Evolutionary conservation across 2,113 vertebrate genomes (phyloP).

Genomic region (Malurus elegans): DNA sequence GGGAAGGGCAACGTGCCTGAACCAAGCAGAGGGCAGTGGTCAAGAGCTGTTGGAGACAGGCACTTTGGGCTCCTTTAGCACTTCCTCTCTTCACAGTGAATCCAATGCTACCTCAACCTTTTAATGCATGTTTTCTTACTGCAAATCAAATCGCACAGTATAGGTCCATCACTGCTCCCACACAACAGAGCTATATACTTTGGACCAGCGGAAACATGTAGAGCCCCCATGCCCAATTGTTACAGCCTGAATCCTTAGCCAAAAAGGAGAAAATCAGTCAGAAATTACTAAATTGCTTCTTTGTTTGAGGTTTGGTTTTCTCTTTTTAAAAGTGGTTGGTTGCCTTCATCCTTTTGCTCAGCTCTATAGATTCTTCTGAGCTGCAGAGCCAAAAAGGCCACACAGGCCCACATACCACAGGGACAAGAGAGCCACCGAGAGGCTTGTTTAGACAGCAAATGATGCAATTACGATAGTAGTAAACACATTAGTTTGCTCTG

Average conservation of each 20-base stretch:
- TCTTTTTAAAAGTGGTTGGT: background rate
- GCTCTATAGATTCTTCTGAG: background rate
- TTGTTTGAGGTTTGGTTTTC: background rate
- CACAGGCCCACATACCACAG: background rate
- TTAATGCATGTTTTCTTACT: background rate
- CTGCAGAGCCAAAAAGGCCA: background rate
- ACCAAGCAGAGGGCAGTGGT: background rate
- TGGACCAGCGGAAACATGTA: background rate
- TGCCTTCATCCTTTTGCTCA: background rate
- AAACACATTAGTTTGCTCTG: background rate
- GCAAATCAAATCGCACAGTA: background rate
- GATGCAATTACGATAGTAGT: background rate
- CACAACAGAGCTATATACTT: background rate
- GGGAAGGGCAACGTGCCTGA: background rate
- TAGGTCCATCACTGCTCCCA: background rate
- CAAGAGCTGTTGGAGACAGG: background rate
- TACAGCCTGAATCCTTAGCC: background rate
- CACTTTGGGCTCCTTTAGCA: background rate
- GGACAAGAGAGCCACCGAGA: background rate
- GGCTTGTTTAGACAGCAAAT: background rate
- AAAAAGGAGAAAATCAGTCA: background rate
- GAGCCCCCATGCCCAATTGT: accelerated
- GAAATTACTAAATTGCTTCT: background rate
- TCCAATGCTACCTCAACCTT: background rate
- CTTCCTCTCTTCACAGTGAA: background rate